These are phyloP conservation scores for Drosophila pseudoananassae DNA, from an alignment of 1,140 invertebrate species.

Conservation along the genomic window DNA sequence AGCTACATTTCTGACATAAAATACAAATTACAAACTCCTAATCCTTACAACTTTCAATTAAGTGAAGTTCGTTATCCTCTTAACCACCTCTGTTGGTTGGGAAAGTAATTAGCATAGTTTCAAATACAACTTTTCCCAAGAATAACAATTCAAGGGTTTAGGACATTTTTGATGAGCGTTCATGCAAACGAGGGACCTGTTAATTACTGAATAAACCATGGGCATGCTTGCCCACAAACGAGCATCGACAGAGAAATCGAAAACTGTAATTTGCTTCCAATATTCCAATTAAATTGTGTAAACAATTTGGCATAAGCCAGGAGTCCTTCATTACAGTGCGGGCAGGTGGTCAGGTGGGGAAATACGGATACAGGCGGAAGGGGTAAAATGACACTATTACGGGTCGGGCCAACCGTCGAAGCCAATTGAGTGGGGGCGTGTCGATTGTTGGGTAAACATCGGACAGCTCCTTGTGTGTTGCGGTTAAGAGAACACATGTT, in stretches of 20 bases:
- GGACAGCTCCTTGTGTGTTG: constrained; percentile 68
- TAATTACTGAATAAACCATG: constrained; percentile 68
- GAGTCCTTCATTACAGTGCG: constrained; percentile 60
- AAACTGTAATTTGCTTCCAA: constrained; percentile 67
- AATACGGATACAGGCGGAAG: constrained; percentile 12
- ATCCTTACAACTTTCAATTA: background rate
- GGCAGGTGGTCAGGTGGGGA: constrained; percentile 14
- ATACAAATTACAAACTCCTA: background rate
- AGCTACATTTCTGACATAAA: background rate
- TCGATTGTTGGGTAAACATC: constrained; percentile 74
- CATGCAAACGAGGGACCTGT: constrained; percentile 31
- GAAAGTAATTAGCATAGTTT: background rate
- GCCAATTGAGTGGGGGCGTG: constrained; percentile 70
- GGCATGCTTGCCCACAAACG: constrained; percentile 51
- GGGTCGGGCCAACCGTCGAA: constrained; percentile 3
- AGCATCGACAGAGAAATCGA: constrained; percentile 39
- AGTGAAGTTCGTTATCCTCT: background rate
- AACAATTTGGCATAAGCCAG: constrained; percentile 65
- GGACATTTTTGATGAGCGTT: constrained; percentile 19
- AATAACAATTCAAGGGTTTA: constrained; percentile 5
- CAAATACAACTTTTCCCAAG: constrained; percentile 4
- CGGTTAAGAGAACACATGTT: constrained; percentile 77
- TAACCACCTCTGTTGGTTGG: background rate
- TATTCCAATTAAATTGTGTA: constrained; percentile 75
- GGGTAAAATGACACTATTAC: constrained; percentile 79